Evolutionary conservation across 2,797 vertebrate species (phyloP).

Genomic region (Cetoscarus ocellatus): DNA sequence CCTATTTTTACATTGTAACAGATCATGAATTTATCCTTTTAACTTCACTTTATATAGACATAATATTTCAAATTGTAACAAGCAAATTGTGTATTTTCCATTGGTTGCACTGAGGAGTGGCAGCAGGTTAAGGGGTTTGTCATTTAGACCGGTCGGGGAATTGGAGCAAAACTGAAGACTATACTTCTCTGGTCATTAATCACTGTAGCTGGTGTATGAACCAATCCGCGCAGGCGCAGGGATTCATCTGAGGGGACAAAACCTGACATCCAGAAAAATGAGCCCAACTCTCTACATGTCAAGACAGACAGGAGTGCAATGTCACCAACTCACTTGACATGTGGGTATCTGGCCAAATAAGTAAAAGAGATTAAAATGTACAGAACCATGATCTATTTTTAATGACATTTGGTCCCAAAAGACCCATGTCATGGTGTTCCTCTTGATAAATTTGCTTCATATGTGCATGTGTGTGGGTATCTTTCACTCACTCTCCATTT

Average conservation of each 20-base stretch:
- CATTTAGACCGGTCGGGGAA: conserved; percentile 65
- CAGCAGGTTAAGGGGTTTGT: conserved; percentile 59
- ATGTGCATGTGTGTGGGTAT: conserved; percentile 4
- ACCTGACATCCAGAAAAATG: conserved; percentile 80
- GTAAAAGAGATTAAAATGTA: conserved; percentile 42
- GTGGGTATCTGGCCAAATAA: conserved; percentile 42
- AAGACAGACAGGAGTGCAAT: conserved; percentile 63
- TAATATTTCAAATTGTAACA: too few relatives aligned
- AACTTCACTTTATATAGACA: too few relatives aligned
- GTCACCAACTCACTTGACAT: conserved; percentile 60
- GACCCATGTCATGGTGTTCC: conserved; percentile 11
- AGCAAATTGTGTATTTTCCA: conserved; percentile 5
- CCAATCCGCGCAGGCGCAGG: conserved; percentile 63
- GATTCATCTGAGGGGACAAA: conserved; percentile 76
- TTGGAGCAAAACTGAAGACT: conserved; percentile 71
- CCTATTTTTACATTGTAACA: too few relatives aligned
- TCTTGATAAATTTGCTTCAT: not conserved
- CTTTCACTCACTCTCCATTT: conserved; percentile 18
- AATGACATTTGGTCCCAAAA: conserved; percentile 39
- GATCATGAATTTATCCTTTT: too few relatives aligned
- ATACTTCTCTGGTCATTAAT: conserved; percentile 76
- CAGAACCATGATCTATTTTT: conserved; percentile 51
- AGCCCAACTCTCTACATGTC: conserved; percentile 61
- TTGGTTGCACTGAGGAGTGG: conserved; percentile 23
- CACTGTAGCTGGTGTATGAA: conserved; percentile 57